These are phyloP conservation scores for Heliocidaris tuberculata DNA, from an alignment of 35 echinoderm and acorn worm genomes.

Conservation along the genomic window DNA sequence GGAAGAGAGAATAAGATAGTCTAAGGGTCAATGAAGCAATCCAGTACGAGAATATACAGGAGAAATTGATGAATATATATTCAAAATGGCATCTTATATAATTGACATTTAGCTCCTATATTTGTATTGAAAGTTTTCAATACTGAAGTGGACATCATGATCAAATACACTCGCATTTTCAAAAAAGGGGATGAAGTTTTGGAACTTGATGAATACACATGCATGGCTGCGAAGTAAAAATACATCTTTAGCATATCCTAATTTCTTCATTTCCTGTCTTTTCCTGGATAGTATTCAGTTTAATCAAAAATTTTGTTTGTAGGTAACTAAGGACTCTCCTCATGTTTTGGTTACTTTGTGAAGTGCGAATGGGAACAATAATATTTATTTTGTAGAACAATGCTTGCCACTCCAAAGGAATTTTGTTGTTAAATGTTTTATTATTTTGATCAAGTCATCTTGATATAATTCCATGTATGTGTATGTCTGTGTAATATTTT, in stretches of 20 bases:
- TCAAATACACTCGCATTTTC: neutral
- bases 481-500: neutral
- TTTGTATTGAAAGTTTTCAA: neutral
- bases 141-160: no score
- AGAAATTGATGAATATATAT: no score
- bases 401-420: neutral
- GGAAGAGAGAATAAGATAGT: no score
- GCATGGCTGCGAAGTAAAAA: neutral
- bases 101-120: neutral
- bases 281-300: neutral
- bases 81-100: neutral
- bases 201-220: neutral
- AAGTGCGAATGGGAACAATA: neutral
- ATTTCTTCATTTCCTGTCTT: neutral
- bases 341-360: neutral
- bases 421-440: neutral
- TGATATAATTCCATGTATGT: neutral
- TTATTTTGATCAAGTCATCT: neutral
- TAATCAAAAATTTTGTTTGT: neutral
- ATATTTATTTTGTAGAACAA: neutral
- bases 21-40: no score
- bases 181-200: neutral
- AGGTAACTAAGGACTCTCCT: neutral
- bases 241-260: neutral
- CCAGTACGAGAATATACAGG: no score